Percentiles rank a stretch among this genome's conserved stretches.
Conservation (phyloP, 1,140 invertebrate species). For the Platorchestia sp. region DNA sequence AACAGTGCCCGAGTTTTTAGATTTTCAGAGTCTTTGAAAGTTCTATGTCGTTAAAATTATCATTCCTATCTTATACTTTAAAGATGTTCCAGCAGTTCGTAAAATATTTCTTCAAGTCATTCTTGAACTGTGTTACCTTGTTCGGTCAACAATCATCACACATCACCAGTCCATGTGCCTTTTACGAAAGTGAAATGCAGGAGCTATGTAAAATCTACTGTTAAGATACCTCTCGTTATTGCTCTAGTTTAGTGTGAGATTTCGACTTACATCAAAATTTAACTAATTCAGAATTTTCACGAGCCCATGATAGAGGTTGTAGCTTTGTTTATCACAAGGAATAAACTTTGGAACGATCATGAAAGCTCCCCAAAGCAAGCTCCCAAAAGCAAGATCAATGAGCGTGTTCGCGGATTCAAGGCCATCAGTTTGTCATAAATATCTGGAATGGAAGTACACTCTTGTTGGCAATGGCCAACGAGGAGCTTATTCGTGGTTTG, state of each 20-base stretch:
- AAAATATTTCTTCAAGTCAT: too few species aligned
- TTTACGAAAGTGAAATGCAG: too few species aligned
- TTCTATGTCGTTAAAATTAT: too few species aligned
- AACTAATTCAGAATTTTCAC: neutral
- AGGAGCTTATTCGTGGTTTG: constrained; percentile 17
- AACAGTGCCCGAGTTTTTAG: too few species aligned
- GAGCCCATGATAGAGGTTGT: neutral
- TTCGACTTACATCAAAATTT: neutral
- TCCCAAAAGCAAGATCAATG: neutral
- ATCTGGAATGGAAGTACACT: neutral
- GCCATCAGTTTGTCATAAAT: constrained; percentile 1
- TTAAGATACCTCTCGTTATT: too few species aligned
- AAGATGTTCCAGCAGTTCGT: too few species aligned
- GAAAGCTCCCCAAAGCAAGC: neutral
- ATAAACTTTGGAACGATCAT: neutral
- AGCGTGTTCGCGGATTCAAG: neutral
- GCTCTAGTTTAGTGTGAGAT: neutral
- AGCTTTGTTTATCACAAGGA: neutral
- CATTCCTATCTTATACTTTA: too few species aligned
- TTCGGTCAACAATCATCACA: too few species aligned
- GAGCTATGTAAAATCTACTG: too few species aligned
- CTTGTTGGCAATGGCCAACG: neutral
- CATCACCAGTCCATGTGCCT: too few species aligned
- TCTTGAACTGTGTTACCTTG: too few species aligned
- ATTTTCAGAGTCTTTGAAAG: too few species aligned